phyloP scores from a whole-genome alignment of 2,113 vertebrate species.

The Rhinolophus sinicus region DNA sequence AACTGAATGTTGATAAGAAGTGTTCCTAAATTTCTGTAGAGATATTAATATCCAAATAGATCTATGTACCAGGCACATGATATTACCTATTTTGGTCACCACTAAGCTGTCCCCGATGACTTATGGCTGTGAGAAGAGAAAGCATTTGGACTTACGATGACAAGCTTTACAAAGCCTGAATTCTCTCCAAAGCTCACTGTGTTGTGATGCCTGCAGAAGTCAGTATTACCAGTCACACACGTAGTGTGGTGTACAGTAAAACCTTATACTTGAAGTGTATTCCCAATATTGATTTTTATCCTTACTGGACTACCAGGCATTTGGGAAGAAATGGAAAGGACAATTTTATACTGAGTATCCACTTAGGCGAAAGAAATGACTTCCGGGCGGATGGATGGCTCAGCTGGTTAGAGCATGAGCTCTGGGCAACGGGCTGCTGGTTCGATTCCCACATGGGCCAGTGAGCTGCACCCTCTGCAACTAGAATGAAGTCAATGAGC shows the following conservation, averaged over 20 bases:
- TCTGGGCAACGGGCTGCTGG: no score
- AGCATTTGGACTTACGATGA: no score
- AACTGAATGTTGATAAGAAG: not conserved
- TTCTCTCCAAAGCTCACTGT: not conserved
- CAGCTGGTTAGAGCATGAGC: no score
- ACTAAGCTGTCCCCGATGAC: not conserved
- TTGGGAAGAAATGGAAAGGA: not conserved
- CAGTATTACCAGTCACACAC: not conserved
- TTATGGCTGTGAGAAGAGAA: no score
- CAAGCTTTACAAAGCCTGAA: not conserved
- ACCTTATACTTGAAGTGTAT: not conserved
- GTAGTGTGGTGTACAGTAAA: no score
- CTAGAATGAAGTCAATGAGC: no score
- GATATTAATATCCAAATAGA: not conserved
- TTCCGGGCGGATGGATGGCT: no score
- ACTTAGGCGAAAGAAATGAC: not conserved
- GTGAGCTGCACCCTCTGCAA: no score
- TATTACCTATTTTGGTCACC: not conserved
- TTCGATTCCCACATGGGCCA: no score
- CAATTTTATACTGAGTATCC: not conserved
- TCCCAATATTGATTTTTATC: not conserved
- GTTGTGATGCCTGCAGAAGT: not conserved
- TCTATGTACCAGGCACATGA: not conserved
- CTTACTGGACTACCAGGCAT: not conserved
- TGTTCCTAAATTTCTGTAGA: not conserved